Conservation (phyloP, 2,797 vertebrate genomes). For the Parambassis ranga region DNA sequence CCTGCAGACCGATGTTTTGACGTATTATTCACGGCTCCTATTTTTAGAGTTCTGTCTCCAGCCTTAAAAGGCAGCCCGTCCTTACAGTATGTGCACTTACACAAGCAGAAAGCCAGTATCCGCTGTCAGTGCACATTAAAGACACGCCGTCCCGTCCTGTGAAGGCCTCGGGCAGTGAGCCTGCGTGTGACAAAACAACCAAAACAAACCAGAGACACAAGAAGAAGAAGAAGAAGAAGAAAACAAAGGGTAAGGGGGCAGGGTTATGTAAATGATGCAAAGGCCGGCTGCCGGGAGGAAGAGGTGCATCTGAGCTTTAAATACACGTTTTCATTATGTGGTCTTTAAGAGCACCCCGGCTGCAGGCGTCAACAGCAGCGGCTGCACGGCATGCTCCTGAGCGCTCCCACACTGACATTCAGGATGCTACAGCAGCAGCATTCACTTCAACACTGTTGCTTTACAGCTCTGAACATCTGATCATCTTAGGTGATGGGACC, state of each 20-base stretch:
- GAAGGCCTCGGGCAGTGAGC: constrained; percentile 25
- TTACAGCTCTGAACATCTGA: no score
- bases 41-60: constrained; percentile 48
- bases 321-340: constrained; percentile 21
- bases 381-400: constrained; percentile 3
- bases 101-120: constrained; percentile 36
- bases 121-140: constrained; percentile 52
- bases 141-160: constrained; percentile 16
- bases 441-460: no score
- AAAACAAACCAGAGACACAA: constrained; percentile 14
- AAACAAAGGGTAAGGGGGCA: constrained; percentile 32
- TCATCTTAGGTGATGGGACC: no score
- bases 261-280: constrained; percentile 44
- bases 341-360: constrained; percentile 19
- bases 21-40: constrained; percentile 50
- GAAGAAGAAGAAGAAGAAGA: no score
- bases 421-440: no score
- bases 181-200: constrained; percentile 22
- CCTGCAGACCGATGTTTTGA: constrained; percentile 47
- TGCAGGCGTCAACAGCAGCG: constrained; percentile 33
- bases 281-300: constrained; percentile 25
- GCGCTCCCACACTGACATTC: neutral
- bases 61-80: constrained; percentile 34
- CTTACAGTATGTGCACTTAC: constrained; percentile 44
- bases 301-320: constrained; percentile 18